Evolutionary conservation across 2,888 invertebrate genomes (phyloP), one percentile per base, ranked within the genome.

Genomic region (Ochropleura plecta): DNA sequence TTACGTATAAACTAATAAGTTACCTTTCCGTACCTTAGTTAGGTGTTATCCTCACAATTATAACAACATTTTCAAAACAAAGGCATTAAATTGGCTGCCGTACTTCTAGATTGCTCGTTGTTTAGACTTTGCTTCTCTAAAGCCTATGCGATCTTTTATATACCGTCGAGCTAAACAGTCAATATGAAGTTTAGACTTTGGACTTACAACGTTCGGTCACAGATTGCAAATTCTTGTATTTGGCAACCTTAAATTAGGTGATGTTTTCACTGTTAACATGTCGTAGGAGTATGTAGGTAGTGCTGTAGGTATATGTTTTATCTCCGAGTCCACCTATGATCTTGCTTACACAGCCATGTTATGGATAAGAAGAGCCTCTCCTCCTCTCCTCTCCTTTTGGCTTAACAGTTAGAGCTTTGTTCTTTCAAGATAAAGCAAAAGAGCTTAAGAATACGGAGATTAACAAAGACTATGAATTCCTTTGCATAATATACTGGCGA

Each of bases 171-270:
- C 0, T 9, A 30, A 40, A 12, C 20, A 55, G 46, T n/a, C 46
- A 53, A 44, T n/a, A 59, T 53, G n/a, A 30, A 62, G 20, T 63
- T 46, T 40, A 18, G 40, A 79, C 53, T 62, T 55, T 49, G 40
- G 12, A 79, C 80, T 62, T 63, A 16, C 14, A 48, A 44, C 44
- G 6, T 0, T 42, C n/a, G 0, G 9, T 20, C 14, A 1, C 14
- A 18, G 20, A 10, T 48, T 42, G 46, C 2, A 40, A 16, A 9
- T 77, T 18, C 10, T 42, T 30, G 16, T 30, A 42, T 30, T 70
- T 3, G 14, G n/a, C n/a, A n/a, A 20, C 7, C 8, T 30, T 14
- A 18, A 30, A 48, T 79, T 40, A 10, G 49, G 30, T 51, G 49
- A 44, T 46, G 4, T 7, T 49, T 14, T 4, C 0, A 9, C 12